Evolutionary conservation across 2,797 vertebrate species (phyloP).

Genomic region (Platyrinchus mystaceus): DNA sequence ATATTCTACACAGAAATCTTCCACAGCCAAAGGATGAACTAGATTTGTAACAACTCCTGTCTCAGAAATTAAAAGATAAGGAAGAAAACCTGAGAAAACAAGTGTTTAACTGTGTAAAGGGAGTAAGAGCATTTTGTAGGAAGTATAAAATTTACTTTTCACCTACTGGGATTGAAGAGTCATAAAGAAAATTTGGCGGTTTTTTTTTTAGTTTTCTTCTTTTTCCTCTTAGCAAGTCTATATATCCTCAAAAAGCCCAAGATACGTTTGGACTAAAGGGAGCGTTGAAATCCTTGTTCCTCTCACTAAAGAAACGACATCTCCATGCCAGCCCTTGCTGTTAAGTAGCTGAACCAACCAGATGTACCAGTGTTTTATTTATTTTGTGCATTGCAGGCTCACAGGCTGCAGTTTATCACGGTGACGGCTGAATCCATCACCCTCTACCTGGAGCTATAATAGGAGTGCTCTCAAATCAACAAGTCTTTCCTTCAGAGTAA

Average conservation of each 20-base stretch:
- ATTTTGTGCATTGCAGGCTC: slow-evolving; percentile 53
- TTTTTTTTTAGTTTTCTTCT: fast-evolving
- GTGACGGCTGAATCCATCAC: slow-evolving; percentile 75
- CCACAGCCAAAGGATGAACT: fast-evolving
- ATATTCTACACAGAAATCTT: neutral
- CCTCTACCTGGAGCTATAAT: slow-evolving; percentile 69
- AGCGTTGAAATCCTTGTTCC: neutral
- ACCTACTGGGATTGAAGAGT: neutral
- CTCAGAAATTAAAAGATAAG: neutral
- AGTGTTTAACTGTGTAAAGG: neutral
- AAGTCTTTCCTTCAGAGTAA: slow-evolving; percentile 74
- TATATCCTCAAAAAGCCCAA: neutral
- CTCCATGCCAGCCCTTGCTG: neutral
- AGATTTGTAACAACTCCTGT: neutral
- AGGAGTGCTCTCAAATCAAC: slow-evolving; percentile 70
- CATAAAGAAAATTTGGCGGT: fast-evolving
- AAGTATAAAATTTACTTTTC: neutral
- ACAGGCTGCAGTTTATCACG: slow-evolving; percentile 62
- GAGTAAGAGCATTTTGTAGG: neutral
- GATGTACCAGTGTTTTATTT: slow-evolving; percentile 71
- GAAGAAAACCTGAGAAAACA: neutral
- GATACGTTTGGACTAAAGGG: neutral
- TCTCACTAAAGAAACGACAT: neutral
- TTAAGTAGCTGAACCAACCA: slow-evolving; percentile 55
- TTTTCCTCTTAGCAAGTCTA: neutral